phyloP scores from a whole-genome alignment of 2,888 invertebrate genomes.

The Paralinhomoeus sp. region DNA sequence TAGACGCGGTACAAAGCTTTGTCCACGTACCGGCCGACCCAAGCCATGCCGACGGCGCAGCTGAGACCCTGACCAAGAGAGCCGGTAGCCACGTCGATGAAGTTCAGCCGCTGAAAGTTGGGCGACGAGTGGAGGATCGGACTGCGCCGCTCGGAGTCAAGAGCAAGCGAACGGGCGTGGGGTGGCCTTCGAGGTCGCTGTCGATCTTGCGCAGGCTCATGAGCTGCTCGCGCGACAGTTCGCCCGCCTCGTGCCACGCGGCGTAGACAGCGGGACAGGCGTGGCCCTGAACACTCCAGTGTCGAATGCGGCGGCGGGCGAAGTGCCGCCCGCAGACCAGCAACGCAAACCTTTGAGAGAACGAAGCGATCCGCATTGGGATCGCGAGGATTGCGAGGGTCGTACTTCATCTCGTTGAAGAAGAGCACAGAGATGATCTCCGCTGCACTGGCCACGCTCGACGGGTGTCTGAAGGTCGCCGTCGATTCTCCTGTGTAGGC shows the following conservation, averaged over 20 bases:
- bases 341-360: conserved; percentile 48
- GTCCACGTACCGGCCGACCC: conserved; percentile 67
- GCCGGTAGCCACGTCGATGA: conserved; percentile 94
- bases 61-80: conserved; percentile 90
- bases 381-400: conserved; percentile 58
- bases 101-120: conserved; percentile 59
- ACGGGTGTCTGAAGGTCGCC: conserved; percentile 66
- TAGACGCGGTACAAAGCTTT: conserved; percentile 53
- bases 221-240: conserved; percentile 16
- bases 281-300: conserved; percentile 55
- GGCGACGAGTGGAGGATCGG: no score
- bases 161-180: conserved; percentile 57
- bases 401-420: conserved; percentile 83
- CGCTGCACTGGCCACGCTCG: conserved; percentile 92
- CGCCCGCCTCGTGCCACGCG: conserved; percentile 69
- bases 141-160: no score
- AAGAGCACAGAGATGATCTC: conserved; percentile 95
- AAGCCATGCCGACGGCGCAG: conserved; percentile 90
- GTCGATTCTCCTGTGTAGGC: no score
- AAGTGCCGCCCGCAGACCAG: no score
- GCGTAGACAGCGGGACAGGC: conserved; percentile 95
- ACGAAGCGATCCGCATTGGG: conserved; percentile 79
- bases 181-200: conserved; percentile 96
- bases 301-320: no score
- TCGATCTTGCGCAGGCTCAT: conserved; percentile 23